Percentiles rank a stretch among this genome's conserved stretches.
These are phyloP conservation scores for Mormyrops attenuatus DNA, from an alignment of 2,797 vertebrate genomes.

Conservation along the genomic window DNA sequence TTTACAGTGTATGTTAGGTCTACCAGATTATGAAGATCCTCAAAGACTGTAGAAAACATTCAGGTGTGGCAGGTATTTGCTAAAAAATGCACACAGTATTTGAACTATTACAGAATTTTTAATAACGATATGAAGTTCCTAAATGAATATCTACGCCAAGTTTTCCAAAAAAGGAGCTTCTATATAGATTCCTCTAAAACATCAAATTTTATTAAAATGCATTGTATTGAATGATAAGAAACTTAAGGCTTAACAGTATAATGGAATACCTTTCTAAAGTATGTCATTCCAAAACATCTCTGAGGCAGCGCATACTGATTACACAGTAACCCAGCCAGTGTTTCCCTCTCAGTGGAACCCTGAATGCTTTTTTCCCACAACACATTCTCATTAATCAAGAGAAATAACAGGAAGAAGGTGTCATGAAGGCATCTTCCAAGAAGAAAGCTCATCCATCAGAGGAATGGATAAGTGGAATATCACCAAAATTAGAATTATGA, in stretches of 20 bases:
- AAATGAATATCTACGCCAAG: not conserved
- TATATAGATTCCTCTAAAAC: not conserved
- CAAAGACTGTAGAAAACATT: not conserved
- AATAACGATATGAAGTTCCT: not conserved
- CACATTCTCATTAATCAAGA: not conserved
- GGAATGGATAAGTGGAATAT: not conserved
- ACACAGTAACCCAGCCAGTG: not conserved
- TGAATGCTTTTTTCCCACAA: not conserved
- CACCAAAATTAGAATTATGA: not conserved
- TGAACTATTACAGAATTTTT: not conserved
- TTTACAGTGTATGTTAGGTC: not conserved
- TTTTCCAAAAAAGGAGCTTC: not conserved
- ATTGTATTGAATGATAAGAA: not conserved
- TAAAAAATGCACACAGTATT: not conserved
- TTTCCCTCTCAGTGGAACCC: not conserved
- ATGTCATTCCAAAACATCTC: not conserved
- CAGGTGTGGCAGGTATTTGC: not conserved
- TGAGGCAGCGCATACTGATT: not conserved
- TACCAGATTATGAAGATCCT: not conserved
- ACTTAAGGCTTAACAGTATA: not conserved
- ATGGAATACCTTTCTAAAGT: not conserved
- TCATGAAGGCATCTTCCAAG: slow-evolving; percentile 3
- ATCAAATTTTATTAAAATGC: not conserved
- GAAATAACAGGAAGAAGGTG: not conserved
- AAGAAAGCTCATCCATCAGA: not conserved